These are phyloP conservation scores for Xenentodon cancila DNA, from an alignment of 2,797 vertebrate species.

Conservation along the genomic window DNA sequence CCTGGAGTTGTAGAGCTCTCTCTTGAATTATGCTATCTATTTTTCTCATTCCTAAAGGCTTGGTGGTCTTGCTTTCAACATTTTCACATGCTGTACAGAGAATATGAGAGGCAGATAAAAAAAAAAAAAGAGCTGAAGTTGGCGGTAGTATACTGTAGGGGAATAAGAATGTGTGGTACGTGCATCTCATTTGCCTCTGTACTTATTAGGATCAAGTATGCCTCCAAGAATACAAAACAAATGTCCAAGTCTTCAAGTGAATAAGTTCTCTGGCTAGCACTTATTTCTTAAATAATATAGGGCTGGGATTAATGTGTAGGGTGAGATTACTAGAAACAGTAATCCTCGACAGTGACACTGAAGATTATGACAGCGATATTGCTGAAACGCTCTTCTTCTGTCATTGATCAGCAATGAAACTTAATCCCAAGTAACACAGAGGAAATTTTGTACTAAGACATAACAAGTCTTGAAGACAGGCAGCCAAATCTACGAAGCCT, in stretches of 20 bases:
- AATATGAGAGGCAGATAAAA: conserved; percentile 19
- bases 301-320: background rate
- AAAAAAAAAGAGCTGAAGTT: conserved; percentile 9
- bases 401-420: background rate
- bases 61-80: conserved; percentile 75
- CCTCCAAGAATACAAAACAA: conserved; percentile 1
- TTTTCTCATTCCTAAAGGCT: conserved; percentile 67
- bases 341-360: background rate
- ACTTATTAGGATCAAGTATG: conserved; percentile 21
- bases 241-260: conserved; percentile 14
- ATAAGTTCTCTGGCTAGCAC: background rate
- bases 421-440: background rate
- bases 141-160: conserved; percentile 13
- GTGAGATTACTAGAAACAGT: conserved; percentile 8
- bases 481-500: background rate
- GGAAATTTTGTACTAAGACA: background rate
- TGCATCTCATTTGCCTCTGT: conserved; percentile 12
- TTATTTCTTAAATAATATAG: background rate
- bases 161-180: background rate
- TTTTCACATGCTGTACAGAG: conserved; percentile 61
- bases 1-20: conserved; percentile 56
- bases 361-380: background rate
- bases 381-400: background rate
- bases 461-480: conserved; percentile 10
- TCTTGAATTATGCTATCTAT: conserved; percentile 81